These are phyloP conservation scores for Prinia subflava DNA, from an alignment of 2,113 vertebrate species.

Conservation along the genomic window DNA sequence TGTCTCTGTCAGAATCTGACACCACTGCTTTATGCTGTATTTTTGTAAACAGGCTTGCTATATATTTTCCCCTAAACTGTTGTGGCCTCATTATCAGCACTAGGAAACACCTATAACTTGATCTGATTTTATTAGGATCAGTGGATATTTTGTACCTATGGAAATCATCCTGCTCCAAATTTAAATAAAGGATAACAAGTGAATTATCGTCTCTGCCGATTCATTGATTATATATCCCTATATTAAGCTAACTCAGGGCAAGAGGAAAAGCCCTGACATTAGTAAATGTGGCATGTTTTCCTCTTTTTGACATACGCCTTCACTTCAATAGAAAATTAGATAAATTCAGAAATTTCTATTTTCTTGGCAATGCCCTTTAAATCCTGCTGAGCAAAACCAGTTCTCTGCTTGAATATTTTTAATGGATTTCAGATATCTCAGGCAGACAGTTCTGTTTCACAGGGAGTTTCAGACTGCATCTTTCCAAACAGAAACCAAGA, in stretches of 20 bases:
- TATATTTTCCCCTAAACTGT: neutral
- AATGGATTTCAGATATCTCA: neutral
- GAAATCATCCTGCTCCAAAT: neutral
- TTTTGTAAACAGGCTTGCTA: neutral
- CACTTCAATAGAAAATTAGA: neutral
- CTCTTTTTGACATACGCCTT: neutral
- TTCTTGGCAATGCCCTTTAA: neutral
- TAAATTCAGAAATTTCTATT: neutral
- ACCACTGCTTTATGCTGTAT: neutral
- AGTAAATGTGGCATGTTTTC: neutral
- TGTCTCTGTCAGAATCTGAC: neutral
- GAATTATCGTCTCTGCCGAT: neutral
- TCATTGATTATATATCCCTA: neutral
- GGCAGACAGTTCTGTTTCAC: neutral
- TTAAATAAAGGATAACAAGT: neutral
- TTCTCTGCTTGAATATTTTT: neutral
- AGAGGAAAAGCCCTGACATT: neutral
- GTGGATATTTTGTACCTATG: neutral
- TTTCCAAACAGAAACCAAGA: neutral
- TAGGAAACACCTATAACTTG: neutral
- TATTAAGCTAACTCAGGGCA: neutral
- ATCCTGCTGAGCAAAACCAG: neutral
- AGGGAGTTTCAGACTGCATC: neutral
- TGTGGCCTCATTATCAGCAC: neutral
- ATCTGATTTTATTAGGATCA: neutral